Percentiles rank a stretch among this genome's conserved stretches.
These are phyloP conservation scores for Plebejus melissa DNA, from an alignment of 2,888 invertebrate species.

Conservation along the genomic window DNA sequence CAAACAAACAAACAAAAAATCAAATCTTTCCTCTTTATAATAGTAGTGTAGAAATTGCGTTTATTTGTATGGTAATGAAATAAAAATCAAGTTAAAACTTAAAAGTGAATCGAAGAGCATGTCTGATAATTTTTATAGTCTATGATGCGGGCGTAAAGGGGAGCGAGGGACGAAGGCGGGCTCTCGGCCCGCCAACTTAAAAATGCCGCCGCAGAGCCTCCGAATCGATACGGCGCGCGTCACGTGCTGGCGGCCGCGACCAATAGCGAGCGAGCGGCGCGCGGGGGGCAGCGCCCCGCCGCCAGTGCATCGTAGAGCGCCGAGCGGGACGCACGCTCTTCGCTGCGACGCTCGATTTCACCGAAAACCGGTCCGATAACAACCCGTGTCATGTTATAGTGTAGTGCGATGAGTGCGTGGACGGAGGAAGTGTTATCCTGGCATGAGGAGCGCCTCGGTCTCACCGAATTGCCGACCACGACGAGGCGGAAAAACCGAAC, in stretches of 20 bases:
- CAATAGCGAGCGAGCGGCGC: constrained; percentile 60
- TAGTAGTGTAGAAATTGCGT: background rate
- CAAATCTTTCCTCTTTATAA: too few species aligned
- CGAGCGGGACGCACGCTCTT: constrained; percentile 52
- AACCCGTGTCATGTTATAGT: constrained; percentile 64
- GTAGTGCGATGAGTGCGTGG: constrained; percentile 74
- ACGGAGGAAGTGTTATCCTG: constrained; percentile 73
- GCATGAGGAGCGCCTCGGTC: constrained; percentile 69
- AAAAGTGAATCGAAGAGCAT: background rate
- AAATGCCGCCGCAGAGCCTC: constrained; percentile 89
- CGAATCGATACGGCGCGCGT: constrained; percentile 87
- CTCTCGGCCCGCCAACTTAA: constrained; percentile 82
- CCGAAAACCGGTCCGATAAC: constrained; percentile 68
- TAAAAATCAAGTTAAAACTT: background rate
- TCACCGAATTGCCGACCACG: constrained; percentile 71
- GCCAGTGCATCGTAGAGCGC: constrained; percentile 65
- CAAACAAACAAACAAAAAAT: too few species aligned
- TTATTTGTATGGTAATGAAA: background rate
- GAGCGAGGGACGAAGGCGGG: constrained; percentile 70
- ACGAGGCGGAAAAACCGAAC: constrained; percentile 76
- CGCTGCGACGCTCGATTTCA: constrained; percentile 50
- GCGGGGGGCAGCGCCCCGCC: constrained; percentile 51
- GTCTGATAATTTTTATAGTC: constrained; percentile 41
- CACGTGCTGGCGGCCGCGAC: constrained; percentile 81
- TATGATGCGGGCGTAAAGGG: constrained; percentile 54